Conservation (phyloP, 1,140 invertebrate genomes). For the Homarus americanus region DNA sequence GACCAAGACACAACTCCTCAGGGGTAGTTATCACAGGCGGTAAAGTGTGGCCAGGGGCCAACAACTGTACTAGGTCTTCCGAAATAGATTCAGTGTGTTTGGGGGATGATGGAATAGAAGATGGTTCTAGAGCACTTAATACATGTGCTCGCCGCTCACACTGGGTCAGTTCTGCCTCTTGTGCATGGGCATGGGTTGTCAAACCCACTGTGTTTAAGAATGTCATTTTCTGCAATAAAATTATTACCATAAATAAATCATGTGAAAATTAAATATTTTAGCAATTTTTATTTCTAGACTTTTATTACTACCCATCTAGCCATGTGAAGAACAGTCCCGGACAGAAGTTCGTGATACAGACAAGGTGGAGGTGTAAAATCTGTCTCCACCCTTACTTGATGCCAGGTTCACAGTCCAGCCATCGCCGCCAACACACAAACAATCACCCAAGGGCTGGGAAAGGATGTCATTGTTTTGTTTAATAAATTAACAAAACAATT, state of each 20-base stretch:
- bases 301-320: no score
- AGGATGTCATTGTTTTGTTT: no score
- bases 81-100: slow-evolving; percentile 41
- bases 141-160: slow-evolving; percentile 61
- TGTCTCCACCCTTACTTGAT: no score
- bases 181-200: slow-evolving; percentile 62
- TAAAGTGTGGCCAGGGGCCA: slow-evolving; percentile 54
- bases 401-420: no score
- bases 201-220: slow-evolving; percentile 58
- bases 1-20: slow-evolving; percentile 65
- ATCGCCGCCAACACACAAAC: no score
- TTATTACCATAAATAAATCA: not conserved
- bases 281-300: no score
- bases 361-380: no score
- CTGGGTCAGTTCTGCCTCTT: slow-evolving; percentile 53
- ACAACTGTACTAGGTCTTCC: slow-evolving; percentile 57
- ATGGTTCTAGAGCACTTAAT: slow-evolving; percentile 53
- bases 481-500: no score
- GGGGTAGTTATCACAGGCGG: slow-evolving; percentile 41
- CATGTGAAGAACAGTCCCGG: no score
- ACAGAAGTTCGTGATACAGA: no score
- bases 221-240: slow-evolving; percentile 50
- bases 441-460: no score
- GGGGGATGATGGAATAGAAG: slow-evolving; percentile 50
- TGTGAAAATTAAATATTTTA: not conserved